Conservation (phyloP, 2,113 vertebrate species). For the Elgaria multicarinata region DNA sequence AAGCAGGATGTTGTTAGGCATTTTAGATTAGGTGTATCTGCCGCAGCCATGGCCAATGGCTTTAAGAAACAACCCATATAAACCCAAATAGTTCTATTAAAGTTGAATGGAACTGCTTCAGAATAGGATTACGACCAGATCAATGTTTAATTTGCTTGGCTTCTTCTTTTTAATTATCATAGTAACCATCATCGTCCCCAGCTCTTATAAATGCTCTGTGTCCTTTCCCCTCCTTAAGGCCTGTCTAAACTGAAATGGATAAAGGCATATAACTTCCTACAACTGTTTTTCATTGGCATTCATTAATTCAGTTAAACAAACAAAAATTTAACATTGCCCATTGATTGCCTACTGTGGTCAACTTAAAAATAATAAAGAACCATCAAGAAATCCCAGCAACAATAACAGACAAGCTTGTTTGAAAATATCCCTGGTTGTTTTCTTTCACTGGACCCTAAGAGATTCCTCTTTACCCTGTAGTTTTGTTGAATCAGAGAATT, state of each 20-base stretch:
- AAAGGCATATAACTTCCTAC: neutral
- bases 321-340: neutral
- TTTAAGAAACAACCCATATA: neutral
- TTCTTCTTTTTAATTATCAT: neutral
- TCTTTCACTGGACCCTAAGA: neutral
- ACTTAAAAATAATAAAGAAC: neutral
- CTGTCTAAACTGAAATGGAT: neutral
- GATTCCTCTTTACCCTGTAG: neutral
- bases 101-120: neutral
- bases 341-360: neutral
- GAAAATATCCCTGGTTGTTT: neutral
- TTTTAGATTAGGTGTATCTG: neutral
- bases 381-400: neutral
- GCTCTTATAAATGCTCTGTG: neutral
- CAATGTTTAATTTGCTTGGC: neutral
- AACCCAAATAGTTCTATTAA: neutral
- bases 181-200: too few relatives aligned
- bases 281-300: neutral
- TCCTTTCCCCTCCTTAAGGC: neutral
- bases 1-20: neutral
- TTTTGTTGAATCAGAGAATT: neutral
- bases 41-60: neutral
- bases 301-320: neutral
- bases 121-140: neutral
- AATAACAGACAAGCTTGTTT: neutral